Percentiles rank a stretch among this genome's conserved stretches.
These are phyloP conservation scores for Hemithea aestivaria DNA, from an alignment of 2,888 invertebrate genomes.

Conservation along the genomic window DNA sequence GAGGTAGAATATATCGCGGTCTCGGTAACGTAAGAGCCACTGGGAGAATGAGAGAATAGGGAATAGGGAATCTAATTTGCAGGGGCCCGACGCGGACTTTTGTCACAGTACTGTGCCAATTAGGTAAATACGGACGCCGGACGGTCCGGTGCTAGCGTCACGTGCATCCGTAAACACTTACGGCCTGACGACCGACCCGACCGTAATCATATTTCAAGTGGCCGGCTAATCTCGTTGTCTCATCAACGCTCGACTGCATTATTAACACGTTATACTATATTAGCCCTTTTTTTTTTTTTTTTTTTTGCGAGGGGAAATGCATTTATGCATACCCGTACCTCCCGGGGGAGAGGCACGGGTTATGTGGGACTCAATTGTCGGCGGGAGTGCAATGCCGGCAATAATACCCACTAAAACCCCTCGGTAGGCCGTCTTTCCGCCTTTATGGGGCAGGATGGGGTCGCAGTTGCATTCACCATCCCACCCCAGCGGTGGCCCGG, in stretches of 20 bases:
- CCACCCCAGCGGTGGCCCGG: too few species aligned
- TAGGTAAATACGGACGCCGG: slow-evolving; percentile 64
- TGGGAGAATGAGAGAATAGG: too few species aligned
- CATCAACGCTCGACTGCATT: slow-evolving; percentile 46
- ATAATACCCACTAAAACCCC: too few species aligned
- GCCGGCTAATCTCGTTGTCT: slow-evolving; percentile 46
- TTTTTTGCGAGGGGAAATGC: too few species aligned
- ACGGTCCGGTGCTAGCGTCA: slow-evolving; percentile 38
- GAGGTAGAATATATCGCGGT: slow-evolving; percentile 3
- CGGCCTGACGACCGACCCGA: slow-evolving; percentile 50
- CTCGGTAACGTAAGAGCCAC: slow-evolving; percentile 29
- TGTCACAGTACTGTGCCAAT: slow-evolving; percentile 69
- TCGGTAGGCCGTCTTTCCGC: too few species aligned
- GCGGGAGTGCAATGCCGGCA: too few species aligned
- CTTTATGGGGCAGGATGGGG: too few species aligned
- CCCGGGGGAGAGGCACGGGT: too few species aligned
- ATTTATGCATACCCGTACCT: too few species aligned
- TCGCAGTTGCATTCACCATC: too few species aligned
- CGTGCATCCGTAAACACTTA: slow-evolving; percentile 65
- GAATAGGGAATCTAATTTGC: slow-evolving; percentile 68
- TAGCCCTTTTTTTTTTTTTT: slow-evolving; percentile 37
- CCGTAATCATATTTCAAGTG: slow-evolving; percentile 62
- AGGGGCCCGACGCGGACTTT: slow-evolving; percentile 57
- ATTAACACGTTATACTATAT: slow-evolving; percentile 44
- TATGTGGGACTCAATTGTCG: too few species aligned